phyloP scores from a whole-genome alignment of 2,797 vertebrate genomes.

The Acridotheres tristis region DNA sequence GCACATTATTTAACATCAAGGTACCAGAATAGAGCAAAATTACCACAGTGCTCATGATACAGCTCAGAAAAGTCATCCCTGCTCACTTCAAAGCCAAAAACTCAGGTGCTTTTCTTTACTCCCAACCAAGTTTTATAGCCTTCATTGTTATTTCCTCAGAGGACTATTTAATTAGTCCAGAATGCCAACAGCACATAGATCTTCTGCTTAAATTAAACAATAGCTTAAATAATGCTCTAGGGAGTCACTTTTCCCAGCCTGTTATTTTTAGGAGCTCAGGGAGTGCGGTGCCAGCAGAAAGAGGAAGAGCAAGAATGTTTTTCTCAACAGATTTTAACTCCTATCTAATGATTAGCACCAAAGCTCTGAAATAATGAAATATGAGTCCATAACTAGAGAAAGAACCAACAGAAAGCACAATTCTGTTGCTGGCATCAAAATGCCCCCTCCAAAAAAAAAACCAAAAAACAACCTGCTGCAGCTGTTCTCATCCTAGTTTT shows the following conservation, averaged over 20 bases:
- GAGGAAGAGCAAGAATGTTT: constrained; percentile 51
- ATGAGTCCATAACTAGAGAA: neutral
- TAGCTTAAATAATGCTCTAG: constrained; percentile 50
- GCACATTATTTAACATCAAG: neutral
- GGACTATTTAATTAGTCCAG: constrained; percentile 56
- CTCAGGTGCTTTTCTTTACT: neutral
- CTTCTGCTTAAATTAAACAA: constrained; percentile 63
- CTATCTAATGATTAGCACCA: neutral
- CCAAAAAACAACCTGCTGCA: neutral
- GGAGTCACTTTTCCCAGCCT: constrained; percentile 49
- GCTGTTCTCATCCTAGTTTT: neutral
- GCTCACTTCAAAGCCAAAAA: neutral
- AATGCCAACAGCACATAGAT: constrained; percentile 47
- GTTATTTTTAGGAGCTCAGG: constrained; percentile 54
- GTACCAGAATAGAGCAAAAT: neutral
- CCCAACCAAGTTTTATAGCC: constrained; percentile 1
- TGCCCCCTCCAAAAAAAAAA: neutral
- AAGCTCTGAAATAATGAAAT: neutral
- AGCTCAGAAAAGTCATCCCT: neutral
- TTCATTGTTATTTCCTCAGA: constrained; percentile 36
- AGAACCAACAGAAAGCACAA: neutral
- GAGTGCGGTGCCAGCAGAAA: constrained; percentile 2
- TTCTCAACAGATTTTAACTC: constrained; percentile 24
- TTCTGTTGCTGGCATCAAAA: neutral
- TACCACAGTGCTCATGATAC: rapidly evolving